phyloP scores from a whole-genome alignment of 53 echinoderm and acorn worm species.

The Holothuria scabra region DNA sequence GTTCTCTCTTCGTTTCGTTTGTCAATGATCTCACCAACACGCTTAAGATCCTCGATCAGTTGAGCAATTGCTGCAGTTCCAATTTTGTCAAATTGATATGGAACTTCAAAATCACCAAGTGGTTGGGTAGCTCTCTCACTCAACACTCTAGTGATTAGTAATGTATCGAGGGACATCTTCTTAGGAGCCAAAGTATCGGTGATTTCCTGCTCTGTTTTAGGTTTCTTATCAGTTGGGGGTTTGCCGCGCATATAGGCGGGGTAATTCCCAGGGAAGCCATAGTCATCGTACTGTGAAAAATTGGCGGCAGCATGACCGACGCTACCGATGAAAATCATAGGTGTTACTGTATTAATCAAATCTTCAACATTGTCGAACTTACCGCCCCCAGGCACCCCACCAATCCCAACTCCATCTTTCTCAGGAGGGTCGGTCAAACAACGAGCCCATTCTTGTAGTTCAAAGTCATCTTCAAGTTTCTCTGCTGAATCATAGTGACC shows the following conservation, averaged over 20 bases:
- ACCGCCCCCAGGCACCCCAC: conserved; percentile 80
- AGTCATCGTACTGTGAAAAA: conserved; percentile 87
- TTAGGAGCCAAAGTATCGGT: conserved; percentile 62
- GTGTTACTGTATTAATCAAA: conserved; percentile 64
- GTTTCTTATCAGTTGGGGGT: conserved; percentile 72
- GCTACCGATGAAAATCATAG: conserved; percentile 83
- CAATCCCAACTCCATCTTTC: conserved; percentile 43
- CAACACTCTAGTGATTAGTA: conserved; percentile 68
- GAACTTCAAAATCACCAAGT: conserved; percentile 75
- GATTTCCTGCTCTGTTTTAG: conserved; percentile 65
- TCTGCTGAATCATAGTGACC: conserved; percentile 79
- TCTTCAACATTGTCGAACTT: conserved; percentile 64
- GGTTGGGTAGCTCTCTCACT: conserved; percentile 78
- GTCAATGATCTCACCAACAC: conserved; percentile 59
- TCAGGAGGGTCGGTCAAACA: conserved; percentile 6
- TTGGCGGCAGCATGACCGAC: conserved; percentile 80
- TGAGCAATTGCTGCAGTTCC: conserved; percentile 58
- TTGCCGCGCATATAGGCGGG: conserved; percentile 53
- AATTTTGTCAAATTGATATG: conserved; percentile 69
- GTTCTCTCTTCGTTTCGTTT: conserved; percentile 43
- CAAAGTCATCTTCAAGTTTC: conserved; percentile 62
- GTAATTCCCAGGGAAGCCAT: conserved; percentile 81
- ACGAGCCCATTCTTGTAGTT: conserved; percentile 73
- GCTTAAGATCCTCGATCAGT: conserved; percentile 58
- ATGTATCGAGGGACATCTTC: conserved; percentile 63